Evolutionary conservation across 2,113 vertebrate species (phyloP), one percentile per base, ranked within the genome.

Genomic region (Lethenteron reissneri): DNA sequence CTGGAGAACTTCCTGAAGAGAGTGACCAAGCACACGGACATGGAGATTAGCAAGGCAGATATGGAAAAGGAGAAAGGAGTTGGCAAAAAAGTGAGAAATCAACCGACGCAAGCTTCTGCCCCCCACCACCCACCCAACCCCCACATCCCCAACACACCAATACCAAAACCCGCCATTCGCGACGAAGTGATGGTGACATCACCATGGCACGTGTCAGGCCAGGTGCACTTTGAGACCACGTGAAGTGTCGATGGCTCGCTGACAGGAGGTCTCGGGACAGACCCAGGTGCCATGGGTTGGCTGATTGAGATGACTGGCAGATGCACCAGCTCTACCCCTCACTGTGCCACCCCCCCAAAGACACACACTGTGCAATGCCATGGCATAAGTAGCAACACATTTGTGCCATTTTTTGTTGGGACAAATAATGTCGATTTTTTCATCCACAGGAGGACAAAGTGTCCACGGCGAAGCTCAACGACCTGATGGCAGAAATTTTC

Each of bases 401-500:
- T 56, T 56, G 62, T n/a, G 13, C 10, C 56, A 60, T 57, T 56
- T 60, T 58, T 56, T 9, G 19, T 8, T 71, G 11, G 7, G 12
- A 41, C 9, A 57, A 4, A 7, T 56, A 13, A 56, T 21, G 17
- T 12, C 8, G 14, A 56, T 57, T 56, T 56, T 57, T 11, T 74
- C 74, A 4, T 76, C 13, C 76, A 74, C 76, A 97, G 92, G 90
- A 96, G 57, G 92, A 97, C 74, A 89, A 92, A 57, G 85, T 87
- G 81, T 88, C 88, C 0, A 97, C 95, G 78, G 87, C 88, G 14
- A 99, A 95, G 80, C 90, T 90, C 74, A 95, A 88, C 6, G 92
- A 97, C 77, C 88, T 94, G 77, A 84, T 99, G 77, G 88, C 90
- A 57, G 94, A 99, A 77, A 99, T 97, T 80, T 99, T 99, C 78